phyloP scores from a whole-genome alignment of 92 coral and sea anemone species.

The Porites divaricata region DNA sequence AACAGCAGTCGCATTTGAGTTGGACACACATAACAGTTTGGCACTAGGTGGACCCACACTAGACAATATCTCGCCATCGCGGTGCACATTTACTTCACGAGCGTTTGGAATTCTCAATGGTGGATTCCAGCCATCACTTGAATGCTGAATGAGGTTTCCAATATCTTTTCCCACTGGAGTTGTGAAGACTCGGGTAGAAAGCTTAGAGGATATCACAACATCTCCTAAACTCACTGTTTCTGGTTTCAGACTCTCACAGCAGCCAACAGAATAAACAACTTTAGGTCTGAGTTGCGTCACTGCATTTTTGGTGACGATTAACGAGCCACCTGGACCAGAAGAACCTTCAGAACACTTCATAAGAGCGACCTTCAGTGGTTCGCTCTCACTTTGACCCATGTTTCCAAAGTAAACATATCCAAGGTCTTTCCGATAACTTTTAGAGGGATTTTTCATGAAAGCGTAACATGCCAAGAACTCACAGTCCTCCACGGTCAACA shows the following conservation, averaged over 20 bases:
- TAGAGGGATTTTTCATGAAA: background rate
- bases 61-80: too few species aligned
- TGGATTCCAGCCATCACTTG: too few species aligned
- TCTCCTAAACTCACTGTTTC: conserved; percentile 41
- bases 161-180: background rate
- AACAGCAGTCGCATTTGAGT: too few species aligned
- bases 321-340: conserved; percentile 12
- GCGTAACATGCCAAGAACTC: background rate
- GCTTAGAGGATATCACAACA: conserved; percentile 19
- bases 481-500: background rate
- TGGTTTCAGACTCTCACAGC: background rate
- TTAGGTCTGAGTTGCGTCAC: conserved; percentile 6
- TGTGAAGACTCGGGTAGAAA: background rate
- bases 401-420: conserved; percentile 39
- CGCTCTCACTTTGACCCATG: background rate
- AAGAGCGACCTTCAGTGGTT: conserved; percentile 31
- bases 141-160: too few species aligned
- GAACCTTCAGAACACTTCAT: conserved; percentile 23
- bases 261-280: background rate
- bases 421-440: conserved; percentile 10
- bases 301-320: conserved; percentile 23
- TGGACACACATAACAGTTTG: too few species aligned
- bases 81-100: too few species aligned
- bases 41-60: too few species aligned
- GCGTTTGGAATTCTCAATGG: too few species aligned